Base-by-base conservation (phyloP, 2,113 vertebrate species). In the Aix galericulata region DNA sequence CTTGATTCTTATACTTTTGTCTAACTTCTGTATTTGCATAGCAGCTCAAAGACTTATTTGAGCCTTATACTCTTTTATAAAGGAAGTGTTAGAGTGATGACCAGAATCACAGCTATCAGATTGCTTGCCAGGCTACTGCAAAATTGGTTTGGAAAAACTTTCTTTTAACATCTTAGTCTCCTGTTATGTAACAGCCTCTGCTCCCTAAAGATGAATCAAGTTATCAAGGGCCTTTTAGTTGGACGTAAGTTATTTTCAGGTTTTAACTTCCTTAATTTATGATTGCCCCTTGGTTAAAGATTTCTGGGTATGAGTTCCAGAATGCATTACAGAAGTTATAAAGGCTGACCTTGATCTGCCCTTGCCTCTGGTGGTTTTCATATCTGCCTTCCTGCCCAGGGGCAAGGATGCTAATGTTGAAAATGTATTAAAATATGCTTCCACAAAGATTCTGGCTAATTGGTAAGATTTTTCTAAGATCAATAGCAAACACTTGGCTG, bases 401-500 rank as follows among this genome's bases (percentile, higher is more conserved):
- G 66, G n/a, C 74, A 91, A 58, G 67, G 53, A 82, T 78, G 55
- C 9, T 96, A 96, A 96, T 86, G 48, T 95, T 94, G 88, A 91
- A 86, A 96, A 93, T n/a, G 58, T 59, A 96, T 88, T 97, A 92
- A 92, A 89, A 92, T 90, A 84, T 86, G 42, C 78, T 94, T 88
- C 69, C 76, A 84, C 76, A 95, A 96, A 94, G 83, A 92, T 78
- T 75, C 82, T 89, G 58, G 44, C 23, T 97, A 96, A 96, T 94
- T 96, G 92, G 53, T 21, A 91, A 88, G 31, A 94, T 88, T 95
- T 95, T 96, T 96, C 60, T 46, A 82, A 95, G 94, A 97, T 97
- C 95, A 93, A 96, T 97, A 96, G 42, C 42, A 94, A 88, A 52
- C 27, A 94, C 26, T 94, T 88, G 34, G 29, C 62, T 92, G 82